Percentiles rank a stretch among this genome's conserved stretches.
These are phyloP conservation scores for Stomatorhinus ivindoensis DNA, from an alignment of 2,113 vertebrate genomes.

Conservation along the genomic window DNA sequence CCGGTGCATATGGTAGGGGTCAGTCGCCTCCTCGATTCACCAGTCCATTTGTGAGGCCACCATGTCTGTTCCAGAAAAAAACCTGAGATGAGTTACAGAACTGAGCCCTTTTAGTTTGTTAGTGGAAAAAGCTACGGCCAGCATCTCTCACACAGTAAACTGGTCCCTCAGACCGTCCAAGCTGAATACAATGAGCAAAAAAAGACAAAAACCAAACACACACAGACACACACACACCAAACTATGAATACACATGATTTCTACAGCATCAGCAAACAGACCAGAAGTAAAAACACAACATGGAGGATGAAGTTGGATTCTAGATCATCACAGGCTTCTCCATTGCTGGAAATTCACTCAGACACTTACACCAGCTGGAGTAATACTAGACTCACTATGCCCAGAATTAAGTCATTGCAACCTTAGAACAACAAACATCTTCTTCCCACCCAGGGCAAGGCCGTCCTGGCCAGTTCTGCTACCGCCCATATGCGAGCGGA, in stretches of 20 bases:
- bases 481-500: neutral
- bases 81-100: neutral
- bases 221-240: neutral
- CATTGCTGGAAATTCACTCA: neutral
- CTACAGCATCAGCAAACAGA: neutral
- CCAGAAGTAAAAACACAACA: neutral
- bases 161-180: neutral
- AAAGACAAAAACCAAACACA: neutral
- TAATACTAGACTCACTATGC: neutral
- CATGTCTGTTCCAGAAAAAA: neutral
- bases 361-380: neutral
- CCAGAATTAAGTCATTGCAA: neutral
- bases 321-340: neutral
- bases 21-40: neutral
- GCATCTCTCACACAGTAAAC: neutral
- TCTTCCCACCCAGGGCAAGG: neutral
- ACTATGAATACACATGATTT: neutral
- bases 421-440: neutral
- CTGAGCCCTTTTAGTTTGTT: neutral
- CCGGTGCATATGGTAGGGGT: neutral
- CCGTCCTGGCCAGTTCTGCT: neutral
- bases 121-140: neutral
- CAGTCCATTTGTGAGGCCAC: neutral
- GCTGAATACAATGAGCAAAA: neutral
- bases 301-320: neutral